Percentiles rank a stretch among this genome's conserved stretches.
These are phyloP conservation scores for Cerastoderma edule DNA, from an alignment of 2,888 invertebrate genomes.

Conservation along the genomic window DNA sequence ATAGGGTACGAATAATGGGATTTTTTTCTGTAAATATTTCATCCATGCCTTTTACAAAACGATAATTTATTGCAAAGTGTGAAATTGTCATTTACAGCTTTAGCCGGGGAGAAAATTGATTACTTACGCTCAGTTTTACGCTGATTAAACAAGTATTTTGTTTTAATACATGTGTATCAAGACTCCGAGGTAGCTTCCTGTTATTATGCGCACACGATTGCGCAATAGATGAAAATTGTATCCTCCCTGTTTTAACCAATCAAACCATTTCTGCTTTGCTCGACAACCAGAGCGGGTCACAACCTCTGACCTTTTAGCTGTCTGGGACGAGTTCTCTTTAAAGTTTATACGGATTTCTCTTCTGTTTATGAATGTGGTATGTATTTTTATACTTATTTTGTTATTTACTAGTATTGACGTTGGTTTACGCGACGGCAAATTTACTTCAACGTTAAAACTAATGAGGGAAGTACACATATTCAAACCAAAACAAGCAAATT, in stretches of 20 bases:
- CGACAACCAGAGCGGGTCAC: constrained; percentile 76
- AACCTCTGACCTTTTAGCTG: constrained; percentile 81
- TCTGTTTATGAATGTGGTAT: constrained; percentile 38
- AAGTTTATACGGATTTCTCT: constrained; percentile 22
- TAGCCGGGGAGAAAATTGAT: no score
- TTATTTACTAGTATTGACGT: neutral
- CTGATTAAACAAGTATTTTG: no score
- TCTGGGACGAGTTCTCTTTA: constrained; percentile 55
- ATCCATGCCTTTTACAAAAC: no score
- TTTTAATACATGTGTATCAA: no score
- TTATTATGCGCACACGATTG: constrained; percentile 61
- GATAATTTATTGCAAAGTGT: no score
- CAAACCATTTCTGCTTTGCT: constrained; percentile 59
- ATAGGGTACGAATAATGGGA: no score
- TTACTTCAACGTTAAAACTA: no score
- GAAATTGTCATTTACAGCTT: no score
- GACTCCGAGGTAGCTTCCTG: no score
- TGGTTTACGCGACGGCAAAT: neutral
- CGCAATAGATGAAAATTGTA: constrained; percentile 45
- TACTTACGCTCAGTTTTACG: no score
- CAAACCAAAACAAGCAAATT: constrained; percentile 5
- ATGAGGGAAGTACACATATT: neutral
- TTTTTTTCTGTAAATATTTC: no score
- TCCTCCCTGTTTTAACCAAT: constrained; percentile 69
- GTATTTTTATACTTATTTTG: constrained; percentile 18